A percentile compares a stretch with the other conserved stretches of the same genome.
Evolutionary conservation across 2,797 vertebrate genomes (phyloP).

Genomic region (Thalassophryne amazonica): DNA sequence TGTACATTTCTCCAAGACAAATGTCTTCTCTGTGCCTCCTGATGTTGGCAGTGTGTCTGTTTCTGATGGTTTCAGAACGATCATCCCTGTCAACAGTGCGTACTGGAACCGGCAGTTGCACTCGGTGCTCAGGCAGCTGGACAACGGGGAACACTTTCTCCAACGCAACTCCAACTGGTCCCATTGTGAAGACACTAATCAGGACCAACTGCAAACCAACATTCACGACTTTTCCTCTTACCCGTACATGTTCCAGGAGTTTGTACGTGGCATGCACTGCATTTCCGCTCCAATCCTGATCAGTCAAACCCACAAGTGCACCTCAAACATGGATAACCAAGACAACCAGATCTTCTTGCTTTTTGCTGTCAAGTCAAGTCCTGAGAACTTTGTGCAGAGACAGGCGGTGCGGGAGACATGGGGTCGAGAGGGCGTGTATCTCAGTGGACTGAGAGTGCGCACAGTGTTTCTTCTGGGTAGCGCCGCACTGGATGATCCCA

Average conservation of each 20-base stretch:
- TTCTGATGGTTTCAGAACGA: conserved; percentile 36
- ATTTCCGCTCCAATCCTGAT: conserved; percentile 65
- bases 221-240: conserved; percentile 74
- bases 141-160: neutral
- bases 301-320: conserved; percentile 73
- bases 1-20: neutral
- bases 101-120: conserved; percentile 85
- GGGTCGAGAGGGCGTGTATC: conserved; percentile 64
- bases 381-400: conserved; percentile 76
- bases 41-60: conserved; percentile 7
- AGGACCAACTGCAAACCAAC: conserved; percentile 58
- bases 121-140: conserved; percentile 41
- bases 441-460: conserved; percentile 43
- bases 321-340: rapidly evolving
- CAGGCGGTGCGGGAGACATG: conserved; percentile 85
- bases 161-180: neutral
- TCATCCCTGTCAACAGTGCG: conserved; percentile 58
- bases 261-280: conserved; percentile 78
- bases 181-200: conserved; percentile 34
- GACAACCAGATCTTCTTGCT: conserved; percentile 70
- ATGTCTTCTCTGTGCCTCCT: rapidly evolving
- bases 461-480: conserved; percentile 82
- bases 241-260: conserved; percentile 67
- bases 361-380: conserved; percentile 83
- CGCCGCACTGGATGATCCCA: conserved; percentile 44